Conservation (phyloP, 2,797 vertebrate species). For the Odontamblyopus lacepedii region DNA sequence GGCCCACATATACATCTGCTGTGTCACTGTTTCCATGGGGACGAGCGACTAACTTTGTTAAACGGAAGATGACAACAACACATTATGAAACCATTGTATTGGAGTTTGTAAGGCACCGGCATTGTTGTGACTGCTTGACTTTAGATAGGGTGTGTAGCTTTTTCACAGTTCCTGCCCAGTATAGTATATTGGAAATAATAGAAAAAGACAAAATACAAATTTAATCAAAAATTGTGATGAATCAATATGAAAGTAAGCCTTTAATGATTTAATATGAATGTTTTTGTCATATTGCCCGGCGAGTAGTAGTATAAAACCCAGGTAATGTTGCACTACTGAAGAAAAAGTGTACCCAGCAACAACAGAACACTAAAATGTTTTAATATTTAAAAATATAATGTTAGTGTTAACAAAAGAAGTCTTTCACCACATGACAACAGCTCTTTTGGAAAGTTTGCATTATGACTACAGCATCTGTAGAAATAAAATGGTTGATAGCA, state of each 20-base stretch:
- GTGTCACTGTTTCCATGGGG: conserved; percentile 22
- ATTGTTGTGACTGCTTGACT: conserved; percentile 21
- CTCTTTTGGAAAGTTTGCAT: conserved; percentile 5
- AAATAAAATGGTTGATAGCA: conserved; percentile 24
- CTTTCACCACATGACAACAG: neutral
- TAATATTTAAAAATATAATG: too few species aligned
- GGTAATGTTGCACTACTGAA: too few species aligned
- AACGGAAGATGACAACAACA: conserved; percentile 11
- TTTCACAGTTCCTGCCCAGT: too few species aligned
- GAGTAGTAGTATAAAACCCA: too few species aligned
- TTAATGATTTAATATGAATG: too few species aligned
- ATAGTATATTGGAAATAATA: too few species aligned
- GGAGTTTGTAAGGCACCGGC: conserved; percentile 9
- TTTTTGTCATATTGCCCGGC: too few species aligned
- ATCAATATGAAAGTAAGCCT: too few species aligned
- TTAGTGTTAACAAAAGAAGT: neutral
- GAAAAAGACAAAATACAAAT: too few species aligned
- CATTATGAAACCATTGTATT: conserved; percentile 16
- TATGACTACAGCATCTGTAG: neutral
- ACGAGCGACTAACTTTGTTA: conserved; percentile 27
- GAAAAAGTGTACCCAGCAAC: too few species aligned
- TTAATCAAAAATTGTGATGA: too few species aligned
- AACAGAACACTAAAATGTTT: too few species aligned
- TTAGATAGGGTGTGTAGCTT: neutral
- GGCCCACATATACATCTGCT: conserved; percentile 20